Percentiles rank a stretch among this genome's conserved stretches.
phyloP scores from a whole-genome alignment of 2,888 invertebrate genomes.

The Nasonia oneida region DNA sequence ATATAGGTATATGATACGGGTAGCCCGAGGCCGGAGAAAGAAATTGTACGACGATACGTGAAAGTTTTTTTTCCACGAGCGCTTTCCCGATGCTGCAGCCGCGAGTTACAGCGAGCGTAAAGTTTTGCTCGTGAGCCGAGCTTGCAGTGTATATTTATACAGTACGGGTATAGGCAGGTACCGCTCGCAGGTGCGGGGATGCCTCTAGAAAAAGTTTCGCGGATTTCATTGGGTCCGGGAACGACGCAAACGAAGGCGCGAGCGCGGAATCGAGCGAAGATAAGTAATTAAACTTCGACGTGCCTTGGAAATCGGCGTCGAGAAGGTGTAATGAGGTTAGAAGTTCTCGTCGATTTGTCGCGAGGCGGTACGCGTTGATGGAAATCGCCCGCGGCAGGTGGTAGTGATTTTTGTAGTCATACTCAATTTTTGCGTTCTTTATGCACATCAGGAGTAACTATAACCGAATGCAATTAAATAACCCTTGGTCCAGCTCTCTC shows the following conservation, averaged over 20 bases:
- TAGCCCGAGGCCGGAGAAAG: background rate
- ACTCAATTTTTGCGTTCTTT: too few species aligned
- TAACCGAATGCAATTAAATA: constrained; percentile 18
- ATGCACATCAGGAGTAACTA: too few species aligned
- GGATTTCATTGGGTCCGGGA: constrained; percentile 46
- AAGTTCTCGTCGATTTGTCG: background rate
- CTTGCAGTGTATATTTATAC: background rate
- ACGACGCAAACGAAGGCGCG: constrained; percentile 39
- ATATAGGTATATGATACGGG: background rate
- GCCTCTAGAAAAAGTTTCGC: constrained; percentile 30
- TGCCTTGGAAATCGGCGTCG: background rate
- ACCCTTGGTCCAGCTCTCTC: background rate
- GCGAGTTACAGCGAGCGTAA: background rate
- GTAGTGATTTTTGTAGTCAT: background rate
- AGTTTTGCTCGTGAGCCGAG: background rate
- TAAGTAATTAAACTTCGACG: constrained; percentile 45
- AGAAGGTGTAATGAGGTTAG: background rate
- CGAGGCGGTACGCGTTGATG: background rate
- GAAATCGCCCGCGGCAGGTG: background rate
- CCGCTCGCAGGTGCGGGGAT: background rate
- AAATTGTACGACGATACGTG: background rate
- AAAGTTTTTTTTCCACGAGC: background rate
- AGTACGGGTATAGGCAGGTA: too few species aligned
- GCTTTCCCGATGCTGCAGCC: background rate
- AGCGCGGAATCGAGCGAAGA: constrained; percentile 10